Percentiles rank a stretch among this genome's conserved stretches.
phyloP scores from a whole-genome alignment of 2,113 vertebrate species.

The Plestiodon gilberti region DNA sequence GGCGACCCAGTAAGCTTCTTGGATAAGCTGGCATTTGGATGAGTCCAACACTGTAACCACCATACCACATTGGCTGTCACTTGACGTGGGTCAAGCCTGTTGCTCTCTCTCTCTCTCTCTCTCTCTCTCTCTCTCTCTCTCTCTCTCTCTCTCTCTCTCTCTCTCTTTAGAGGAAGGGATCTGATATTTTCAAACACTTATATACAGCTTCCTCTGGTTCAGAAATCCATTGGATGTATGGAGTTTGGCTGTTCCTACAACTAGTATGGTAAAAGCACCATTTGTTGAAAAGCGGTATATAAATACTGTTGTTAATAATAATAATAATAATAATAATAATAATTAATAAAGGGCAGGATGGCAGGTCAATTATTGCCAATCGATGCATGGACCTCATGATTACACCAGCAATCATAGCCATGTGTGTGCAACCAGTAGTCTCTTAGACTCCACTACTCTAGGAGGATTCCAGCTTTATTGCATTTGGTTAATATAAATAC shows the following conservation, averaged over 20 bases:
- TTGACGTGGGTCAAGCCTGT: too few species aligned
- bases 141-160: too few species aligned
- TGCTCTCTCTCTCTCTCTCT: too few species aligned
- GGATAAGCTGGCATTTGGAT: too few species aligned
- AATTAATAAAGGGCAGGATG: background rate
- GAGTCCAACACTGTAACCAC: too few species aligned
- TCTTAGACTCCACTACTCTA: background rate
- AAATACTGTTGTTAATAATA: too few species aligned
- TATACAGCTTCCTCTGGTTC: background rate
- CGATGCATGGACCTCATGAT: background rate
- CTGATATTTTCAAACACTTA: background rate
- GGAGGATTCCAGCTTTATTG: background rate
- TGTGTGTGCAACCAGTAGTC: background rate
- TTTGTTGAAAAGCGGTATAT: too few species aligned
- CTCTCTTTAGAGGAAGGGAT: background rate
- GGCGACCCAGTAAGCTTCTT: too few species aligned
- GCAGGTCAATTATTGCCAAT: background rate
- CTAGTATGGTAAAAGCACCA: too few species aligned
- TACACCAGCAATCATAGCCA: background rate
- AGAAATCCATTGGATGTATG: background rate
- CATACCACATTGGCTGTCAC: too few species aligned
- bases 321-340: too few species aligned
- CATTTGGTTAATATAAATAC: background rate
- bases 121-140: too few species aligned
- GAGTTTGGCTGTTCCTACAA: background rate